Evolutionary conservation across 2,113 vertebrate genomes (phyloP), one percentile per base, ranked within the genome.

Genomic region (Erpornis zantholeuca): DNA sequence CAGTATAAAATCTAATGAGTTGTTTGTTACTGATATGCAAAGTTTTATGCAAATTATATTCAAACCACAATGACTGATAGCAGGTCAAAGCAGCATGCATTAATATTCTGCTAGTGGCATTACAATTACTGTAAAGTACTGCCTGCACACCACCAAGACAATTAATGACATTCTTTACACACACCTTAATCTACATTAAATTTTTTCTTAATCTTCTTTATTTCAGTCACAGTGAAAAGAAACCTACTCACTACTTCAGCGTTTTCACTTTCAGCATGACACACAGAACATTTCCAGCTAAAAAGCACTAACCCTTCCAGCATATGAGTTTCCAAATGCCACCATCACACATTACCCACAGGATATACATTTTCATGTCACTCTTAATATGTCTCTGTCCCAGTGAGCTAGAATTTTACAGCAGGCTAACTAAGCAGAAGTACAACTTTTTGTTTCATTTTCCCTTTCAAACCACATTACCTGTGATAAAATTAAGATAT

Each of bases 171-270:
- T 88, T 93, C 49, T 85, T 28, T 65, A 38, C 44, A 66, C 3
- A 10, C 61, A 56, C 15, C 45, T 20, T 69, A 92, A 66, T 45
- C 17, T 18, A 57, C 40, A 38, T 71, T 68, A 83, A 15, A 14
- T 52, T 92, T 92, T 94, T 84, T 77, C 64, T 90, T 63, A 56
- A 78, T 66, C 38, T 66, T 77, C 73, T 71, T 94, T 92, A 90
- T 94, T 96, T 95, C 84, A 92, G 35, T 79, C 33, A 86, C 61
- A 83, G 52, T 82, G 24, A 91, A 75, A 93, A 84, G 56, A 96
- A 94, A 57, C 35, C 36, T 49, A 57, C 29, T 66, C 72, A 69
- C 40, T 82, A 40, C 47, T 89, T 82, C 78, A 94, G 71, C 16
- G 27, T 64, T 92, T 56, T 71, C n/a, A 3, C 90, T 96, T 96